These are phyloP conservation scores for Chaetodon trifasciatus DNA, from an alignment of 2,797 vertebrate species.

Conservation along the genomic window DNA sequence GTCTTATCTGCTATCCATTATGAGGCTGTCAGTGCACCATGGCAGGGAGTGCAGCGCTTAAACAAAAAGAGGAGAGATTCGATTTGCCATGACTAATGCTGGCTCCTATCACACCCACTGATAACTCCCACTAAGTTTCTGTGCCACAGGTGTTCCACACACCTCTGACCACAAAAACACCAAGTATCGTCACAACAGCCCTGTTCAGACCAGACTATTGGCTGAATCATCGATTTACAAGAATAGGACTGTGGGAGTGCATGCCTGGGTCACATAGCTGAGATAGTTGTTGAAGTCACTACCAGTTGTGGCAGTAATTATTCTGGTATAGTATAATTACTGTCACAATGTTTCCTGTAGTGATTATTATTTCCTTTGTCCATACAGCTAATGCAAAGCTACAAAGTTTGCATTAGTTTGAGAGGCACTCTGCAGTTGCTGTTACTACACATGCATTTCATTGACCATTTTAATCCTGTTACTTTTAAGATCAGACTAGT, in stretches of 20 bases:
- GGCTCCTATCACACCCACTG: constrained; percentile 34
- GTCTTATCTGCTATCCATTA: constrained; percentile 45
- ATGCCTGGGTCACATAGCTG: neutral
- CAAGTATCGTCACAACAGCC: constrained; percentile 11
- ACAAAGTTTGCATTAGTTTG: neutral
- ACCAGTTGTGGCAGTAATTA: too few species aligned
- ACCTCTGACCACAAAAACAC: constrained; percentile 27
- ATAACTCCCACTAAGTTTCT: constrained; percentile 38
- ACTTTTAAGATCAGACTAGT: constrained; percentile 43
- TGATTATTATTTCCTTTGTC: constrained; percentile 3
- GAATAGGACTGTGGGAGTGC: neutral
- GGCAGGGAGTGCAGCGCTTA: constrained; percentile 27
- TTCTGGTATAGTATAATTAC: neutral
- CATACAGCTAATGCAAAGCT: constrained; percentile 2
- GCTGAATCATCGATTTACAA: constrained; percentile 2
- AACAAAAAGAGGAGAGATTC: constrained; percentile 35
- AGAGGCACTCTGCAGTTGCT: constrained; percentile 5
- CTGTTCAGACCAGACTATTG: neutral
- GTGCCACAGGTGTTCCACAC: constrained; percentile 34
- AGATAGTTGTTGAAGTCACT: neutral
- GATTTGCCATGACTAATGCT: constrained; percentile 46
- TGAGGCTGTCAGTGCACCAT: constrained; percentile 30
- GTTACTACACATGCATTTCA: constrained; percentile 17
- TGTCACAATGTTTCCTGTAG: neutral
- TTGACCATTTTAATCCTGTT: constrained; percentile 40